Conservation (phyloP, 2,888 invertebrate genomes). For the Argyra leucocephala region DNA sequence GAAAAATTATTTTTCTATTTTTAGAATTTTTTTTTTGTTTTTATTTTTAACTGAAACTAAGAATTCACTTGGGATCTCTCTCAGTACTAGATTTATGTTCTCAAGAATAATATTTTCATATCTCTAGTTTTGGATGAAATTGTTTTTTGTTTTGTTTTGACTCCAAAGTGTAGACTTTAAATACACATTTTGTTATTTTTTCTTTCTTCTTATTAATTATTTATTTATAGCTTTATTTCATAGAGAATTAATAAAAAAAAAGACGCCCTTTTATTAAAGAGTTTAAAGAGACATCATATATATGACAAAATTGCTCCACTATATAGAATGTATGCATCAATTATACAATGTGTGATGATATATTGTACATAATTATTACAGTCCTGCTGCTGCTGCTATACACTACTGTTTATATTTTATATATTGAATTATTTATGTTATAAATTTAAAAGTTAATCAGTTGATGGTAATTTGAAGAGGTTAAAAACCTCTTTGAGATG, state of each 20-base stretch:
- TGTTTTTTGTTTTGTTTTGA: background rate
- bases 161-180: too few species aligned
- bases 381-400: too few species aligned
- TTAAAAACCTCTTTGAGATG: too few species aligned
- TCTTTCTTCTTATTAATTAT: background rate
- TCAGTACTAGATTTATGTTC: too few species aligned
- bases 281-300: background rate
- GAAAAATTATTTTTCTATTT: background rate
- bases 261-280: background rate
- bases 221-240: background rate
- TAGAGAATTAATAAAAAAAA: background rate
- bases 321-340: too few species aligned
- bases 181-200: background rate
- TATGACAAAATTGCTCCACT: background rate
- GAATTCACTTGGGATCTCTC: background rate
- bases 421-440: too few species aligned
- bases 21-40: background rate
- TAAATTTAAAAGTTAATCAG: too few species aligned
- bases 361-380: too few species aligned
- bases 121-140: background rate
- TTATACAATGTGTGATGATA: too few species aligned
- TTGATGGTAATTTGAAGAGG: too few species aligned
- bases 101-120: too few species aligned
- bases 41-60: background rate
- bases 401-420: too few species aligned